Percentiles rank a stretch among this genome's conserved stretches.
These are phyloP conservation scores for Oligia fasciuncula DNA, from an alignment of 2,888 invertebrate species.

Conservation along the genomic window DNA sequence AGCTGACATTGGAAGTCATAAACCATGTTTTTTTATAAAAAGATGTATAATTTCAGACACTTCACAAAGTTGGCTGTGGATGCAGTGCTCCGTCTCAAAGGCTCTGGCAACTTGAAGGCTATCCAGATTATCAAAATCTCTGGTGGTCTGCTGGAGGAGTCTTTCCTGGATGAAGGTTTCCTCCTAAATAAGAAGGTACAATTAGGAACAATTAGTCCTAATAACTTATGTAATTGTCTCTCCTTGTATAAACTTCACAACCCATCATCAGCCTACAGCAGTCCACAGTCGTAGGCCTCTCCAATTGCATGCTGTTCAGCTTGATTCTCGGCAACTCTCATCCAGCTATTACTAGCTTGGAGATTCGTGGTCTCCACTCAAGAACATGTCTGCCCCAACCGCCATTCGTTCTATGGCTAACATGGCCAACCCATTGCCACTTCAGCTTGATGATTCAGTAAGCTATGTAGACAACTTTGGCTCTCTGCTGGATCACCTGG, in stretches of 20 bases:
- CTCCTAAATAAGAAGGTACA: slow-evolving; percentile 97
- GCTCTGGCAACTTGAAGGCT: slow-evolving; percentile 97
- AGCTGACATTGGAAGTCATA: background rate
- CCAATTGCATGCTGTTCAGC: background rate
- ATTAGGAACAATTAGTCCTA: background rate
- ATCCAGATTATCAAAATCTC: slow-evolving; percentile 99
- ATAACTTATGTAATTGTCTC: background rate
- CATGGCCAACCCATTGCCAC: too few species aligned
- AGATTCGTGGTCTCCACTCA: background rate
- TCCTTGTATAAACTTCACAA: background rate
- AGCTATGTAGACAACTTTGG: background rate
- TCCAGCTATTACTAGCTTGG: background rate
- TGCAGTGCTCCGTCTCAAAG: slow-evolving; percentile 98
- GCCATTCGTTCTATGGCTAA: too few species aligned
- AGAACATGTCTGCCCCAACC: background rate
- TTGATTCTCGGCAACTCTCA: background rate
- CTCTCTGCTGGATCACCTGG: background rate
- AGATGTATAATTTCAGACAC: slow-evolving; percentile 86
- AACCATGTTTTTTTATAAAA: background rate
- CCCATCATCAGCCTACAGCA: too few species aligned
- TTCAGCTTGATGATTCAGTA: background rate
- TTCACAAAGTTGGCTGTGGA: slow-evolving; percentile 98
- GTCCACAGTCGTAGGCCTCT: too few species aligned
- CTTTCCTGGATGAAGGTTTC: slow-evolving; percentile 98
- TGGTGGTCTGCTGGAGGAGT: slow-evolving; percentile 97